These are phyloP conservation scores for Pithys albifrons DNA, from an alignment of 2,113 vertebrate genomes.

Conservation along the genomic window DNA sequence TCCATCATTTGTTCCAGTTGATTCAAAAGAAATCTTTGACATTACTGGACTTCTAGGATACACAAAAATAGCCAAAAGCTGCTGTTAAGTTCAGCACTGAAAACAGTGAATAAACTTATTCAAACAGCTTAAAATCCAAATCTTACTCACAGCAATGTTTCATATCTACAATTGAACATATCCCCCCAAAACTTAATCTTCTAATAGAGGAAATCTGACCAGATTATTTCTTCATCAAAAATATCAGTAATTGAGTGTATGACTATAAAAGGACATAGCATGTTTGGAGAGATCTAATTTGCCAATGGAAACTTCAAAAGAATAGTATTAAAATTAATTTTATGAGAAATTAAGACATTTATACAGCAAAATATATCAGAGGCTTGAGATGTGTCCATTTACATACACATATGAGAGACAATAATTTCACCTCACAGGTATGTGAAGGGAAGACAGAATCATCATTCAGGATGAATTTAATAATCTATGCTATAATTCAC, in stretches of 20 bases:
- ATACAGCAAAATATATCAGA: neutral
- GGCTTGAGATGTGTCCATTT: neutral
- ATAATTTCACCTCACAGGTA: neutral
- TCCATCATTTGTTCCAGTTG: neutral
- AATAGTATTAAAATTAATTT: neutral
- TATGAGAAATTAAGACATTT: neutral
- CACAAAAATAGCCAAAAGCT: neutral
- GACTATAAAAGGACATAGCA: neutral
- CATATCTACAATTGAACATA: neutral
- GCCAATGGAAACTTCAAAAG: neutral
- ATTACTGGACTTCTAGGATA: neutral
- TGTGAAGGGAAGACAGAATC: neutral
- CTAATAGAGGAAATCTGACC: neutral
- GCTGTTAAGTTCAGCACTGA: neutral
- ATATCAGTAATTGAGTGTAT: neutral
- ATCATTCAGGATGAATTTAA: neutral
- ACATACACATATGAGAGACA: neutral
- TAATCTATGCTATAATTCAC: neutral
- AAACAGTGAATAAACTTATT: neutral
- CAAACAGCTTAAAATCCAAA: neutral
- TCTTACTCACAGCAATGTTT: neutral
- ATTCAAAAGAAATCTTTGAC: neutral
- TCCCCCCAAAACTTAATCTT: neutral
- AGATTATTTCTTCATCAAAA: neutral
- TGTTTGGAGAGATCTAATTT: neutral